These are phyloP conservation scores for Agonopterix arenella DNA, from an alignment of 2,888 invertebrate species.

Conservation along the genomic window DNA sequence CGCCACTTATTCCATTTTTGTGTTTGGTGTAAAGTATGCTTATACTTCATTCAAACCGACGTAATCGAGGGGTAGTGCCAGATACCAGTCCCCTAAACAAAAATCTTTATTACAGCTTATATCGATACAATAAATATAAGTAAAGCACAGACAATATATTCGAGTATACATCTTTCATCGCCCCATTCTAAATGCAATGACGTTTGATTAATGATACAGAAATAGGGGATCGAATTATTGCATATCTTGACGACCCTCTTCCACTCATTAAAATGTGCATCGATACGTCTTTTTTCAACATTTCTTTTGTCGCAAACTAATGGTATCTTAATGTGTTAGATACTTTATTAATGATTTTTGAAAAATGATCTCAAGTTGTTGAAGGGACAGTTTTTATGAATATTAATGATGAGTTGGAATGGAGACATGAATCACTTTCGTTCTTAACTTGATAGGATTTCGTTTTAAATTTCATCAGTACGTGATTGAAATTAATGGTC, in stretches of 20 bases:
- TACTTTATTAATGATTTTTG: slow-evolving; percentile 21
- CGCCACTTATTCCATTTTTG: no score
- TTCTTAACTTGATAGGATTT: slow-evolving; percentile 12
- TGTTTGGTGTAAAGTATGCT: no score
- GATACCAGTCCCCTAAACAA: slow-evolving; percentile 26
- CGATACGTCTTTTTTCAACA: slow-evolving; percentile 22
- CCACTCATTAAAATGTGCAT: slow-evolving; percentile 29
- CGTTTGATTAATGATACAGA: slow-evolving; percentile 66
- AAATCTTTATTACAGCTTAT: slow-evolving; percentile 33
- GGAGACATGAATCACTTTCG: slow-evolving; percentile 13
- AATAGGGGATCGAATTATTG: slow-evolving; percentile 46
- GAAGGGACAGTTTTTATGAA: slow-evolving; percentile 23
- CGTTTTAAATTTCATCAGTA: slow-evolving; percentile 12
- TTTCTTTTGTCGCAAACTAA: slow-evolving; percentile 27
- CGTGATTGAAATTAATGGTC: slow-evolving; percentile 21
- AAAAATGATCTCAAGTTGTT: slow-evolving; percentile 15
- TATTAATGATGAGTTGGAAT: slow-evolving; percentile 23
- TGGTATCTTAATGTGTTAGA: slow-evolving; percentile 25
- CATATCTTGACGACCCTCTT: slow-evolving; percentile 40
- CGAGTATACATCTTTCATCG: slow-evolving; percentile 57
- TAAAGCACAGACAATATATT: slow-evolving; percentile 54
- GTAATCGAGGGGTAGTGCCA: slow-evolving; percentile 19
- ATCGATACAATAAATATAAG: slow-evolving; percentile 42
- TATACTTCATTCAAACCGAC: no score
- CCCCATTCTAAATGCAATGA: slow-evolving; percentile 66